Base-by-base conservation (phyloP, 2,797 vertebrate genomes). In the Enteromius unitaeniatus region DNA sequence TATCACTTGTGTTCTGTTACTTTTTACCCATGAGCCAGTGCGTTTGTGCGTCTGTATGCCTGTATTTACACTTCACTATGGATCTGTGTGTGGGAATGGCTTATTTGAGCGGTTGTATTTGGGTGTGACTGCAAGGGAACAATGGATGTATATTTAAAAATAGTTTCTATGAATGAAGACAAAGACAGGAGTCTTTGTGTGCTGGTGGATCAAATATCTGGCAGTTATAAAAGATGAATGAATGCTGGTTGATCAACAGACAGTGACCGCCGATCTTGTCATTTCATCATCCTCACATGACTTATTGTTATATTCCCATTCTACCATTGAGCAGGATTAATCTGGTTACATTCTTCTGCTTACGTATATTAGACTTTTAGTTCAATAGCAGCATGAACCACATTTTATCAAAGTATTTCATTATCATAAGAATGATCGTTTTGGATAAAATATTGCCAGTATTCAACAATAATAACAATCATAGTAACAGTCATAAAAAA, bases 31-130 rank as follows among this genome's bases (percentile, higher is more conserved):
- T 53, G n/a, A 62, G 49, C 40, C 26, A 78, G 47, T 79, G 86
- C 31, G n/a, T 74, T 28, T 62, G 60, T 83, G 51, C 81, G n/a
- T 55, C 21, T 64, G 26, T 31, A 17, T 2, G 28, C 60, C 34
- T 76, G 23, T 28, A 60, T 55, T 45, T 34, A 28, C n/a, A 13
- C 69, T 82, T 60, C 70, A 76, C 82, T 26, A 87, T 83, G 79
- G 87, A 86, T 91, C 87, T 89, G 85, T 92, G 80, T 92, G 89
- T 92, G 90, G 89, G 91, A 91, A 92, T 89, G 62, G 88, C 26
- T 11, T 85, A 19, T 45, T 79, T 87, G 79, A 80, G 55, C 42
- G 28, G 37, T 80, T 68, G 81, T 75, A 69, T 62, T 47, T 78
- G 84, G 86, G 87, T 81, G 88, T 84, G 84, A 79, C 74, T 11